Conservation (phyloP, 1,140 invertebrate species). For the Babylonia areolata region DNA sequence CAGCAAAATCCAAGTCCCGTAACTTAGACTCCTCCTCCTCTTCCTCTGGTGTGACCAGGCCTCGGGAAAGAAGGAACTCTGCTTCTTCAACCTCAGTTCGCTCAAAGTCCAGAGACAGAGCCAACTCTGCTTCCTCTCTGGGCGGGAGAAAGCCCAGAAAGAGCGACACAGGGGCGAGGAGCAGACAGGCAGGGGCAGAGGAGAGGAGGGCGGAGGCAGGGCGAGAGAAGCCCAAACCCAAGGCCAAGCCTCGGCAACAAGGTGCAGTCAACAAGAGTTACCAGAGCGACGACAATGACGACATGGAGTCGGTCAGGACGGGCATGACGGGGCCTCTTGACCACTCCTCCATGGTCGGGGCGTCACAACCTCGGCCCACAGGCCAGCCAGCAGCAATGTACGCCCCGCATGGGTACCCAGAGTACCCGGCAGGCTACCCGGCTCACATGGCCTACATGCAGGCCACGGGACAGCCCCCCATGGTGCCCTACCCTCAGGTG, state of each 20-base stretch:
- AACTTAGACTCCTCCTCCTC: constrained; percentile 25
- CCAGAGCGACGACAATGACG: constrained; percentile 14
- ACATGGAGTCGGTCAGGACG: constrained; percentile 1
- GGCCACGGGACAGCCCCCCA: neutral
- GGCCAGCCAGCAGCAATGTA: constrained; percentile 10
- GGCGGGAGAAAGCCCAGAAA: constrained; percentile 36
- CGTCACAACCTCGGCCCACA: neutral
- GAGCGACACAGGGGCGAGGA: constrained; percentile 29
- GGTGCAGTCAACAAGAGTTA: neutral
- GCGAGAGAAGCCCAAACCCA: constrained; percentile 58
- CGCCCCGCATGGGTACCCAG: constrained; percentile 10
- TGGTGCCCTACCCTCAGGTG: neutral
- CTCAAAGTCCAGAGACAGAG: constrained; percentile 42
- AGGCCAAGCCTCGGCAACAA: constrained; percentile 61
- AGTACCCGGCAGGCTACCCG: neutral
- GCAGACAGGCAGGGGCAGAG: constrained; percentile 17
- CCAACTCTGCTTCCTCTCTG: neutral
- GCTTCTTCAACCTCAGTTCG: constrained; percentile 4
- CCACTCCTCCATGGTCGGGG: neutral
- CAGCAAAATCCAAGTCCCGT: constrained; percentile 40
- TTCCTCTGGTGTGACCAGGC: constrained; percentile 6
- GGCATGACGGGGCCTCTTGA: constrained; percentile 11
- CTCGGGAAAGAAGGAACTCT: constrained; percentile 29
- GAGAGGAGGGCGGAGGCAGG: constrained; percentile 6
- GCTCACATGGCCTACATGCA: constrained; percentile 14